Conservation (phyloP, 2,797 vertebrate species). For the Carcharodon carcharias region DNA sequence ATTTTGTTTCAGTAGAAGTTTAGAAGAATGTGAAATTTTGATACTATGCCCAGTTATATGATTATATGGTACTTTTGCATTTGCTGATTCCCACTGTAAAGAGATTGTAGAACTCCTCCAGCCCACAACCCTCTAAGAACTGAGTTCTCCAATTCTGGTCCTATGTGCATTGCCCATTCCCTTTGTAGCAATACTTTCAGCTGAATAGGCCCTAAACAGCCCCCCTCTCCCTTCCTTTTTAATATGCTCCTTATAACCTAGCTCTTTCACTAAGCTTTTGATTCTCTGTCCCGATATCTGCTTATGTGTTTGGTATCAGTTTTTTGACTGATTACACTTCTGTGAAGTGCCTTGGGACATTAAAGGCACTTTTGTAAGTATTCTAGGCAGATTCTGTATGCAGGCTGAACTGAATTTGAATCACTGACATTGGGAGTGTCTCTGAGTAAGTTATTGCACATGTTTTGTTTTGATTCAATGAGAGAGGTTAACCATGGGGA, state of each 20-base stretch:
- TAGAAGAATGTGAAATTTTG: not conserved
- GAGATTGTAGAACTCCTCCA: not conserved
- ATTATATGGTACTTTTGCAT: not conserved
- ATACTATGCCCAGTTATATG: not conserved
- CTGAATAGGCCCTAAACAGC: not conserved
- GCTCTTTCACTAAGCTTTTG: not conserved
- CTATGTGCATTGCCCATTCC: no score
- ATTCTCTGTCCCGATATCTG: not conserved
- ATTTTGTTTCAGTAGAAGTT: slow-evolving; percentile 15
- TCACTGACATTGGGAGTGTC: not conserved
- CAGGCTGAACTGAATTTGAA: not conserved
- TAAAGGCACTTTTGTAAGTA: not conserved
- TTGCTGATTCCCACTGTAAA: not conserved
- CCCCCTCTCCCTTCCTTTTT: not conserved
- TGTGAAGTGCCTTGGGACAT: not conserved
- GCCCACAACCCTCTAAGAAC: not conserved
- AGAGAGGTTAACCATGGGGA: not conserved
- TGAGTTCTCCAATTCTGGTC: not conserved
- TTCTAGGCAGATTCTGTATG: not conserved
- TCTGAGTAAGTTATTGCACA: not conserved
- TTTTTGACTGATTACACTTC: not conserved
- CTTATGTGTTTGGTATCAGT: not conserved
- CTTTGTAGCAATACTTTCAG: no score
- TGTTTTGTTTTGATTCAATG: not conserved
- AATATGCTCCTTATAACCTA: not conserved